Evolutionary conservation across 2,113 vertebrate species (phyloP).

Genomic region (Probosciger aterrimus): DNA sequence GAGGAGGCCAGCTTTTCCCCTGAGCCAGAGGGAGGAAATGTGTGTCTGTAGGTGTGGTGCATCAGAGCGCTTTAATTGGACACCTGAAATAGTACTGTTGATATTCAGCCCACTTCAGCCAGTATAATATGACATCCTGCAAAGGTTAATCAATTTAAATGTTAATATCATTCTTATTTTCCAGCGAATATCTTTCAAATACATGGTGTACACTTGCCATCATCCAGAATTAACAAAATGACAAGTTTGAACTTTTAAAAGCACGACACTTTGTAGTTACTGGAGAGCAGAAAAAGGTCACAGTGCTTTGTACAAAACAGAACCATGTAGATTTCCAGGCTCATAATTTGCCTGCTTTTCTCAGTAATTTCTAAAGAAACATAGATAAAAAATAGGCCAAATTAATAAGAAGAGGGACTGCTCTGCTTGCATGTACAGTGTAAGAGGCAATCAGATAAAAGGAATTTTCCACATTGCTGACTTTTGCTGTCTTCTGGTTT

Average conservation of each 20-base stretch:
- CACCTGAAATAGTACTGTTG: neutral
- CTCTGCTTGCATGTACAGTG: neutral
- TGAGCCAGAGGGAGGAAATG: neutral
- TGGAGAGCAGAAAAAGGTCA: slow-evolving; percentile 50
- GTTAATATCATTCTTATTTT: slow-evolving; percentile 48
- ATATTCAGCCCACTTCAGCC: neutral
- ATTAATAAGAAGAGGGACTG: neutral
- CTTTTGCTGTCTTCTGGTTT: neutral
- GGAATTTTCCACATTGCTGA: neutral
- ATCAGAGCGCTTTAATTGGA: neutral
- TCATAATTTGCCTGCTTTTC: neutral
- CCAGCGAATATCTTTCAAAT: slow-evolving; percentile 20
- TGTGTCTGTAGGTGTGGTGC: neutral
- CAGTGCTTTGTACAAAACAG: neutral
- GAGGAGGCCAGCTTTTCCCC: neutral
- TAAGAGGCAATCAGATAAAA: neutral
- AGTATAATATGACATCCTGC: neutral
- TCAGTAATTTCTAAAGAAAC: neutral
- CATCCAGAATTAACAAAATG: slow-evolving; percentile 13
- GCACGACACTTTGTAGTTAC: slow-evolving; percentile 24
- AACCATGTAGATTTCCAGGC: neutral
- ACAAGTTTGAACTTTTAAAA: slow-evolving; percentile 63
- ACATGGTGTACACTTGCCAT: neutral
- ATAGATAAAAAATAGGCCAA: neutral
- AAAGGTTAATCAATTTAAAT: slow-evolving; percentile 59